These are phyloP conservation scores for Felis chaus DNA, from an alignment of 2,113 vertebrate genomes.

Conservation along the genomic window DNA sequence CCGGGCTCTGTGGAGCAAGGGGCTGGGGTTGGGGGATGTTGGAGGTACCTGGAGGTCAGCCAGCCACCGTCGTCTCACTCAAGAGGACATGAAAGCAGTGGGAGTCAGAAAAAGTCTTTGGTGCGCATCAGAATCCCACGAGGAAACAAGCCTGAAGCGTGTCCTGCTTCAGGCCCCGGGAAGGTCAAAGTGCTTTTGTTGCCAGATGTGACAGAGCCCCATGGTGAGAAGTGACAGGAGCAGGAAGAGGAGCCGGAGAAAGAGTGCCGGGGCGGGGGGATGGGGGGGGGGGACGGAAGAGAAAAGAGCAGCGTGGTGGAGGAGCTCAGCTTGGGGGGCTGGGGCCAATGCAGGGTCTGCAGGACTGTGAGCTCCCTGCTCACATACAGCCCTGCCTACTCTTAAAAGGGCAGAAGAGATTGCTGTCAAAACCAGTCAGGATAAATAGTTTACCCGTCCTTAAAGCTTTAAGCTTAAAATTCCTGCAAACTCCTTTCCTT, in stretches of 20 bases:
- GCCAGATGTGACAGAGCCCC: not conserved
- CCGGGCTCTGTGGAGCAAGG: not conserved
- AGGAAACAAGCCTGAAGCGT: not conserved
- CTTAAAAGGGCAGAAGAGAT: not conserved
- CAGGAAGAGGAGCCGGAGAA: not conserved
- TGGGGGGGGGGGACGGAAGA: fast-evolving
- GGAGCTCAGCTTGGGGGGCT: not conserved
- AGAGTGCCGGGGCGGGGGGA: not conserved
- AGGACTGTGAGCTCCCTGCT: not conserved
- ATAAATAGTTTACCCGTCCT: not conserved
- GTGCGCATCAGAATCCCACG: not conserved
- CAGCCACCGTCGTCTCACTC: fast-evolving
- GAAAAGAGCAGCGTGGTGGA: fast-evolving
- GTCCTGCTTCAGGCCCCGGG: not conserved
- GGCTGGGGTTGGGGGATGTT: not conserved
- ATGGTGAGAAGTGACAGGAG: not conserved
- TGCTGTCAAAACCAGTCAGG: not conserved
- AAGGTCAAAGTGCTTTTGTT: not conserved
- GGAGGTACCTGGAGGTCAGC: not conserved
- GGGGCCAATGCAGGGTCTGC: not conserved
- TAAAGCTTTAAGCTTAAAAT: not conserved
- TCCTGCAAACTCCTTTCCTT: not conserved
- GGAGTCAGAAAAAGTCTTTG: not conserved
- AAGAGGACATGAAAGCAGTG: not conserved
- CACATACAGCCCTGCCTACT: not conserved